These are phyloP conservation scores for Agrochola lychnidis DNA, from an alignment of 2,888 invertebrate genomes.

Conservation along the genomic window DNA sequence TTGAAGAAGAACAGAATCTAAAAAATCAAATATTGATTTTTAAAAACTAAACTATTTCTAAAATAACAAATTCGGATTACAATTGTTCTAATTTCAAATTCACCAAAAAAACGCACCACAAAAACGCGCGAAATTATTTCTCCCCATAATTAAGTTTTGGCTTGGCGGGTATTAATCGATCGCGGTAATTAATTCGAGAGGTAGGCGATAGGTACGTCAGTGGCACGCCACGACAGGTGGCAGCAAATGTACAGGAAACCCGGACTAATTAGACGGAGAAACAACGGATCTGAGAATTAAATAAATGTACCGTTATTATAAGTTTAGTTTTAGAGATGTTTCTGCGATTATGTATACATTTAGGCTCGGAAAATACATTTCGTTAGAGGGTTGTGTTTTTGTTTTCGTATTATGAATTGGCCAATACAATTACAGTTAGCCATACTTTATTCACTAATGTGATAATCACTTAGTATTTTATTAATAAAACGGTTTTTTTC, in stretches of 20 bases:
- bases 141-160: constrained; percentile 81
- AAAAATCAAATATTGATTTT: not conserved
- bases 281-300: constrained; percentile 60
- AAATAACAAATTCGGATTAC: not conserved
- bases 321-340: constrained; percentile 43
- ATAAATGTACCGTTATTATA: constrained; percentile 76
- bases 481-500: not conserved
- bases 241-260: constrained; percentile 89
- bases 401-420: not conserved
- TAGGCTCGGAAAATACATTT: not conserved
- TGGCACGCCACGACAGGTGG: constrained; percentile 85
- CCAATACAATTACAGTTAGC: not conserved
- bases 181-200: constrained; percentile 86
- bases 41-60: not conserved
- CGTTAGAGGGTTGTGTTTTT: not conserved
- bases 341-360: not conserved
- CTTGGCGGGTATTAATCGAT: constrained; percentile 85
- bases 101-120: constrained; percentile 52
- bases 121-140: constrained; percentile 81
- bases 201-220: constrained; percentile 85
- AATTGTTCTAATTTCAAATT: constrained; percentile 18
- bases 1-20: not conserved
- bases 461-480: not conserved
- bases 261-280: constrained; percentile 78
- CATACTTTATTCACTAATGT: not conserved